Evolutionary conservation across 2,797 vertebrate species (phyloP), one percentile per base, ranked within the genome.

Genomic region (Sebastes diploproa): DNA sequence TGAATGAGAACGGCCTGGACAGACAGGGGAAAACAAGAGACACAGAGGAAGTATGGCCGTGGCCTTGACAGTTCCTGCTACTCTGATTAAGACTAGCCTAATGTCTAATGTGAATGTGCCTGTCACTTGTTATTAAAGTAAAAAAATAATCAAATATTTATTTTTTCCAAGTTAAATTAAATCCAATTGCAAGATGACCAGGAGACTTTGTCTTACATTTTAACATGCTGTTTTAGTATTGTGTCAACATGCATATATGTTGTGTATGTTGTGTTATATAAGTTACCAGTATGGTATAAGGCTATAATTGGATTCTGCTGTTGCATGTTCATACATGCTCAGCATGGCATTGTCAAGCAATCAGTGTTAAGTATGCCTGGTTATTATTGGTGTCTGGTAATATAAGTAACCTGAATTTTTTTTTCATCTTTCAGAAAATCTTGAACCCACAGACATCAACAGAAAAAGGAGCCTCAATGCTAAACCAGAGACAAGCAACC

Each of bases 401-500:
- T 36, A 69, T 77, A 50, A 62, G 20, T 42, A 64, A 59, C 52
- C 23, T 66, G 13, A 60, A 5, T 10, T 50, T 59, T 50, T 65
- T 54, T 65, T 66, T 25, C 29, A 30, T 56, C 8, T 68, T 72
- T 61, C 14, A 60, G 20, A 82, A 71, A 82, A 52, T 54, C 9
- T 46, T 22, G 13, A 23, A 38, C 32, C 13, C 50, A 5, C 13
- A 6, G 66, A 79, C 74, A 72, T 85, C n/a, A 70, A 69, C 23
- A 68, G 42, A 66, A 68, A 81, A 81, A 79, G 25, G 64, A 54
- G 70, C 56, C 71, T 78, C 23, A 9, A 30, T 13, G 54, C 72
- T 75, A 23, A 89, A 72, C 64, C 82, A 69, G 52, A 85, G 67
- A 70, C 6, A 25, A 85, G 77, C 70, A 74, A 77, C 70, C 75